Conservation (phyloP, 2,113 vertebrate genomes). For the Chlamydotis undulata region DNA sequence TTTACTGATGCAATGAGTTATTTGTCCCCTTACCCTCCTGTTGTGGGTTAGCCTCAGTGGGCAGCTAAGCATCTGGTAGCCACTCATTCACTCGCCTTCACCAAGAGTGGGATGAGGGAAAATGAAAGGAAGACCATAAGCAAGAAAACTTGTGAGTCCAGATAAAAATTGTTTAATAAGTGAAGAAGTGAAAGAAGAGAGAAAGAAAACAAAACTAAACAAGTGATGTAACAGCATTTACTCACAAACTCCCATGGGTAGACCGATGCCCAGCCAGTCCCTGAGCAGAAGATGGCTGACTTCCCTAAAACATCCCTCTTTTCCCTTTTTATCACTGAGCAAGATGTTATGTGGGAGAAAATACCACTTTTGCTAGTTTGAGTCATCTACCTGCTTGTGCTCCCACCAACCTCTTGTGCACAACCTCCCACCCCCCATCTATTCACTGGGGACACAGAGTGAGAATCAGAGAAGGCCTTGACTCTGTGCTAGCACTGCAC, state of each 20-base stretch:
- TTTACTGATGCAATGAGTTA: background rate
- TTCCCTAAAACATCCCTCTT: fast-evolving
- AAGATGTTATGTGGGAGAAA: background rate
- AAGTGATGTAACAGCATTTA: background rate
- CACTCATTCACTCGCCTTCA: background rate
- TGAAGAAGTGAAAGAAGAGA: background rate
- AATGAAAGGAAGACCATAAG: background rate
- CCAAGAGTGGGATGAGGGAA: background rate
- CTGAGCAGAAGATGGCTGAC: background rate
- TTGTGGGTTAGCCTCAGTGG: background rate
- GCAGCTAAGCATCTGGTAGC: background rate
- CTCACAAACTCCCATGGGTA: fast-evolving
- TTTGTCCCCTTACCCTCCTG: background rate
- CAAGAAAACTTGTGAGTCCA: fast-evolving
- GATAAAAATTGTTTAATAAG: background rate
- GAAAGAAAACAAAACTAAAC: background rate
- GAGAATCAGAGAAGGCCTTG: background rate
- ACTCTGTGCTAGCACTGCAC: background rate
- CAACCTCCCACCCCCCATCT: background rate
- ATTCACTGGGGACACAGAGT: background rate
- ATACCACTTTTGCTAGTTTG: background rate
- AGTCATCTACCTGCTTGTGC: background rate
- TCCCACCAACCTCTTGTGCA: background rate
- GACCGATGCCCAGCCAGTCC: background rate
- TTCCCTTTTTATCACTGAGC: background rate